phyloP scores from a whole-genome alignment of 2,888 invertebrate genomes.

The Tridacna crocea region DNA sequence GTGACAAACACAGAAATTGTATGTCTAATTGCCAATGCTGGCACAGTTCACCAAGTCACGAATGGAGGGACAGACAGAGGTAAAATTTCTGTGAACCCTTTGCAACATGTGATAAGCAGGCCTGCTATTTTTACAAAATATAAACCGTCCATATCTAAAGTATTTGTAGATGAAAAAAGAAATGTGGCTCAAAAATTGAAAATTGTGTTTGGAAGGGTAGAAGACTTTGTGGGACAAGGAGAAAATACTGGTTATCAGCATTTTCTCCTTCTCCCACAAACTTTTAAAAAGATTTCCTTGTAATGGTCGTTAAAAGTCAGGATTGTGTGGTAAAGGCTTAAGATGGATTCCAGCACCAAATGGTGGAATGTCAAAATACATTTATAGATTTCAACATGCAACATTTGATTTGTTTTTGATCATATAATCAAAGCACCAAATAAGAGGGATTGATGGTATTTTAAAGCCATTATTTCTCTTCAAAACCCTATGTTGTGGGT shows the following conservation, averaged over 20 bases:
- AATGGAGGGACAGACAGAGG: conserved; percentile 64
- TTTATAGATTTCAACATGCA: too few species aligned
- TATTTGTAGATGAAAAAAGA: too few species aligned
- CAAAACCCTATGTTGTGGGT: too few species aligned
- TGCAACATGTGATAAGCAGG: background rate
- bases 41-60: conserved; percentile 52
- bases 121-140: background rate
- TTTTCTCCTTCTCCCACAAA: background rate
- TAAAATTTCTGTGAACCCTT: background rate
- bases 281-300: background rate
- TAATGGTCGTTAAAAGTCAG: too few species aligned
- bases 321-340: background rate
- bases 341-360: too few species aligned
- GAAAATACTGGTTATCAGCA: background rate
- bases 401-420: too few species aligned
- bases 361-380: too few species aligned
- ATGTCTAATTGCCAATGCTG: conserved; percentile 67
- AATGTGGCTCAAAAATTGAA: too few species aligned
- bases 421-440: too few species aligned
- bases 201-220: background rate
- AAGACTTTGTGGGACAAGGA: background rate
- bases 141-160: too few species aligned
- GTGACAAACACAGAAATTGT: conserved; percentile 55
- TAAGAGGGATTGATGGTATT: too few species aligned
- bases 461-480: too few species aligned